phyloP scores from a whole-genome alignment of 2,113 vertebrate genomes.

The Istiophorus platypterus region DNA sequence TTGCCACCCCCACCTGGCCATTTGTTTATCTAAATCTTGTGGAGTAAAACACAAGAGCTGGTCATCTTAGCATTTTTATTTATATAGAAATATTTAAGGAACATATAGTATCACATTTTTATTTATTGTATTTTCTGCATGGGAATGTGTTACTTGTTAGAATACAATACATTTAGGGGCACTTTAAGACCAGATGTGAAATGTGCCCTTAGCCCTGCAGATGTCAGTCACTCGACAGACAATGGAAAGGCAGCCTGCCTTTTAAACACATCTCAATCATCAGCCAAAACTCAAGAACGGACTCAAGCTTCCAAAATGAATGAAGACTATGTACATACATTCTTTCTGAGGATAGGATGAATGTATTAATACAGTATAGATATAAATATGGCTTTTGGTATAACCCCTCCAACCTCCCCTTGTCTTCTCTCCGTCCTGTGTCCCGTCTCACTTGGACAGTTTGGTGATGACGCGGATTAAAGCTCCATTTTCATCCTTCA shows the following conservation, averaged over 20 bases:
- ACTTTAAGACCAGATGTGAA: conserved; percentile 2
- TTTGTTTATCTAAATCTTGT: not conserved
- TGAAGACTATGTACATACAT: conserved; percentile 14
- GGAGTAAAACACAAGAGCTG: conserved; percentile 4
- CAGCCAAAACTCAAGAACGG: not conserved
- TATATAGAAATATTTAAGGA: conserved; percentile 48
- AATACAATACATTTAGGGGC: conserved; percentile 27
- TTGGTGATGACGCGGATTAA: conserved; percentile 97
- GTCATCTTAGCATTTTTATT: conserved; percentile 4
- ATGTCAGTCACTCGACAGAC: not conserved
- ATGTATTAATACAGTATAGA: not conserved
- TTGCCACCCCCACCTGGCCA: not conserved
- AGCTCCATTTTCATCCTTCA: conserved; percentile 94
- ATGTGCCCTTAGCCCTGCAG: conserved; percentile 9
- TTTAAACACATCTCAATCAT: not conserved
- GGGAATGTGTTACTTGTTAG: conserved; percentile 1
- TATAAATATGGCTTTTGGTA: conserved; percentile 15
- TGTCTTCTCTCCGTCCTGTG: conserved; percentile 22
- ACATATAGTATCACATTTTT: conserved; percentile 19
- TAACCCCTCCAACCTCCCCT: too few species aligned
- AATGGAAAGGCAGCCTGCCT: not conserved
- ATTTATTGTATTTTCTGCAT: conserved; percentile 10
- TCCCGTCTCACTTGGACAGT: conserved; percentile 91
- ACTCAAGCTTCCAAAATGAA: conserved; percentile 1
- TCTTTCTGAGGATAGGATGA: not conserved